Conservation (phyloP, 2,888 invertebrate genomes). For the Philaethria dido region DNA sequence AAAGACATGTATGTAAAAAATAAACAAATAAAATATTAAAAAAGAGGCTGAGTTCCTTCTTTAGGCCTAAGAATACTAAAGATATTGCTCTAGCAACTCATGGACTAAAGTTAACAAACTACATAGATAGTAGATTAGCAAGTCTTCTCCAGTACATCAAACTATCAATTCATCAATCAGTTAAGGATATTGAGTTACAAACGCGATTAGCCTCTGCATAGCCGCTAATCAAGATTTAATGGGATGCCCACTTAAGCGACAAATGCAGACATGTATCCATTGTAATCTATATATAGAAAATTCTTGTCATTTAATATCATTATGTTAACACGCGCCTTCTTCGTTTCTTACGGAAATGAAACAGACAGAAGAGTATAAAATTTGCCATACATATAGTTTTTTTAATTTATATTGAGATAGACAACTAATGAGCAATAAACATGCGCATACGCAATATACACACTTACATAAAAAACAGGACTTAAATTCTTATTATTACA, state of each 20-base stretch:
- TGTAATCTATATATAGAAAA: not conserved
- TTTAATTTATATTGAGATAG: no score
- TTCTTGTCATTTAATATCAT: not conserved
- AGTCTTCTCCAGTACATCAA: not conserved
- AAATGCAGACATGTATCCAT: conserved; percentile 6
- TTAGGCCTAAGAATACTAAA: no score
- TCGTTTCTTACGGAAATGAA: not conserved
- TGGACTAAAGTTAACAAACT: no score
- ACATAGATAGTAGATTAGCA: not conserved
- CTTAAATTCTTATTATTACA: no score
- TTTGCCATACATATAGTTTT: not conserved
- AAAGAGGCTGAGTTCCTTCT: no score
- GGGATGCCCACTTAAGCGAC: conserved; percentile 25
- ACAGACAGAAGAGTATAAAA: not conserved
- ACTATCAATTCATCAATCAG: conserved; percentile 28
- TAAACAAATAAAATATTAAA: no score
- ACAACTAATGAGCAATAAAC: no score
- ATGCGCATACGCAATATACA: no score
- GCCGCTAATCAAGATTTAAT: conserved; percentile 39
- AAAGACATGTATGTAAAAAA: no score
- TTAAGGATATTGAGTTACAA: conserved; percentile 36
- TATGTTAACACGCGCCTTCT: not conserved
- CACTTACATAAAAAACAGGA: no score
- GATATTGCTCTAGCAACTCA: no score
- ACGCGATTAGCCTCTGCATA: conserved; percentile 37